Evolutionary conservation across 2,888 invertebrate genomes (phyloP), one percentile per base, ranked within the genome.

Genomic region (Troides helena): DNA sequence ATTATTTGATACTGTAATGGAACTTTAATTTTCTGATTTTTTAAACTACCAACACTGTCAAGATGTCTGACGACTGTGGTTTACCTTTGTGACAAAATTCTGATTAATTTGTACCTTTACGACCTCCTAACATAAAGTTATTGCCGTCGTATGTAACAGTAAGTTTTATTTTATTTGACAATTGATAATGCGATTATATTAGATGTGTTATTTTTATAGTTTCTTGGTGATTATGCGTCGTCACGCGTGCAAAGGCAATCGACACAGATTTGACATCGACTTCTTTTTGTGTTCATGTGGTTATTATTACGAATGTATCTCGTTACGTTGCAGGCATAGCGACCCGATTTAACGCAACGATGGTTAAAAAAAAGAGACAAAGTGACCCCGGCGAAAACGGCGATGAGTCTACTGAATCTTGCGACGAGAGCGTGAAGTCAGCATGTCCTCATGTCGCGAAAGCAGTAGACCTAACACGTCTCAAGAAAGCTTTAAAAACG

Each of bases 341-440:
- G 87, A 82, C 85, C 84, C 76, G 78, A 82, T 76, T 78, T 76
- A 81, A 81, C 74, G 82, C 79, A 75, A 92, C 85, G 85, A 96
- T 96, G 96, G 95, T 94, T 70, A 96, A 95, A 89, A 96, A 95
- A 93, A 94, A 95, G 92, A 94, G 95, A 85, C 95, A 96, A 83
- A 93, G 93, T 75, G 95, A 95, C 78, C 94, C 94, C 53, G 92
- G 92, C 62, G 94, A 93, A 75, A 95, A 95, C 75, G 92, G 91
- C 67, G 94, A 94, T 78, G 95, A 94, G 74, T 95, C 96, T 6
- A 95, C 95, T 0, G 96, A 96, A 80, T 95, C 96, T 23, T 95
- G 95, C 75, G 95, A 95, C 74, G 96, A 96, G 83, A 94, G 94
- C 79, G 93, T 94, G 78, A 92, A 90, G 72, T 90, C 93, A 71